A percentile compares a stretch with the other conserved stretches of the same genome.
Conservation (phyloP, 2,113 vertebrate species). For the Periophthalmus modestus region DNA sequence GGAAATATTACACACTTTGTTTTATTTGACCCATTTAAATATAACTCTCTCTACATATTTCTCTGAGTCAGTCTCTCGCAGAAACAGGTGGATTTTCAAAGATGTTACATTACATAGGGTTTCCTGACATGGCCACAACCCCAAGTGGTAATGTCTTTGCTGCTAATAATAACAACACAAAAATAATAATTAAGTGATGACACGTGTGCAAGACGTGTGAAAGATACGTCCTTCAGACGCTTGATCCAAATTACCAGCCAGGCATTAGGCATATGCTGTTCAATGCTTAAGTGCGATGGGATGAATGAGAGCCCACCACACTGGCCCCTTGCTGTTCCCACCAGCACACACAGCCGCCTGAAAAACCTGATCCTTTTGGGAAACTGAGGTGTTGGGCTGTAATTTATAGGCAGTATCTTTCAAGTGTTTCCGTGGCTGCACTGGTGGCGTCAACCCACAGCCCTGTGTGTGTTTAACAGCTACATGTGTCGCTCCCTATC, state of each 20-base stretch:
- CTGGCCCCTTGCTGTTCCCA: slow-evolving; percentile 57
- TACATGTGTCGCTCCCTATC: slow-evolving; percentile 78
- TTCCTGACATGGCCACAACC: slow-evolving; percentile 35
- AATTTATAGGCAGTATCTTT: slow-evolving; percentile 75
- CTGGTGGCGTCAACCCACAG: slow-evolving; percentile 62
- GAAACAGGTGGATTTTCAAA: slow-evolving; percentile 57
- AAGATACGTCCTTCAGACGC: slow-evolving; percentile 25
- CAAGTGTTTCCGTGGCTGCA: slow-evolving; percentile 57
- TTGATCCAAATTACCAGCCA: slow-evolving; percentile 15
- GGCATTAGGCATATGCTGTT: slow-evolving; percentile 15
- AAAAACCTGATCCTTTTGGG: slow-evolving; percentile 75
- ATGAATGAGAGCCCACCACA: slow-evolving; percentile 26
- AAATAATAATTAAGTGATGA: slow-evolving; percentile 12
- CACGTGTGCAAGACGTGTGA: slow-evolving; percentile 9
- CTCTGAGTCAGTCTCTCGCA: slow-evolving; percentile 35
- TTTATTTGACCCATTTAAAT: neutral
- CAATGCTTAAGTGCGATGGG: slow-evolving; percentile 36
- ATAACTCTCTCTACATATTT: neutral
- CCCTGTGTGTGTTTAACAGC: slow-evolving; percentile 72
- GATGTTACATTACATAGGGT: slow-evolving; percentile 49
- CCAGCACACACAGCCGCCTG: slow-evolving; percentile 47
- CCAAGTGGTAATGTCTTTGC: slow-evolving; percentile 61
- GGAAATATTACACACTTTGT: neutral
- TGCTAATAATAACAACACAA: slow-evolving; percentile 42
- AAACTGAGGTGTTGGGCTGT: slow-evolving; percentile 69